These are phyloP conservation scores for Ciconia boyciana DNA, from an alignment of 2,113 vertebrate genomes.

Conservation along the genomic window DNA sequence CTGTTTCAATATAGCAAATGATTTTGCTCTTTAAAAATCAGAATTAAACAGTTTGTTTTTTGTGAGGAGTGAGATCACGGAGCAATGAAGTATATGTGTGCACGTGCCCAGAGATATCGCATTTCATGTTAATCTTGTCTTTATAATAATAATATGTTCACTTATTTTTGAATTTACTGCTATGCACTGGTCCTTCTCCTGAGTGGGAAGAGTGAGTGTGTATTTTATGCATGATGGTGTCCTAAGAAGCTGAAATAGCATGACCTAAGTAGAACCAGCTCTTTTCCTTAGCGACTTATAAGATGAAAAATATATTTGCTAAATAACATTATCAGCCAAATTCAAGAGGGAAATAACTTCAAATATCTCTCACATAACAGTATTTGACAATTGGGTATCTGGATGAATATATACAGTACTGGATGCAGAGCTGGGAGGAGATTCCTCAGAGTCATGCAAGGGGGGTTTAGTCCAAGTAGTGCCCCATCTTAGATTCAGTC, in stretches of 20 bases:
- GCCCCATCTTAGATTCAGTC: neutral
- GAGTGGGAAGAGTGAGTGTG: neutral
- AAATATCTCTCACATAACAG: neutral
- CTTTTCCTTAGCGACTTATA: neutral
- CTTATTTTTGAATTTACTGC: neutral
- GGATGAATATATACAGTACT: neutral
- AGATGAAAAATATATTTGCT: neutral
- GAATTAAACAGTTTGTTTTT: conserved; percentile 74
- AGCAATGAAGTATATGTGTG: neutral
- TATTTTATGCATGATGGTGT: neutral
- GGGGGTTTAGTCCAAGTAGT: neutral
- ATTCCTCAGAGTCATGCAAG: neutral
- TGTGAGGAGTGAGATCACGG: neutral
- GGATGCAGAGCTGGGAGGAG: neutral
- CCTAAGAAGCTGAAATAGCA: neutral
- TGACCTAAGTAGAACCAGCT: neutral
- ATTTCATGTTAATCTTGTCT: neutral
- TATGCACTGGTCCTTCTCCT: neutral
- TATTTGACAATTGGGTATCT: neutral
- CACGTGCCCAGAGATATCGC: neutral
- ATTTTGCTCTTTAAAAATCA: conserved; percentile 81
- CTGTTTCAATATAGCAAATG: conserved; percentile 78
- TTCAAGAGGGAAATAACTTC: neutral
- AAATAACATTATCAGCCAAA: neutral
- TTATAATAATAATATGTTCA: neutral